A percentile compares a stretch with the other conserved stretches of the same genome.
Conservation (phyloP, 2,888 invertebrate genomes). For the Tricholauxania praeusta region DNA sequence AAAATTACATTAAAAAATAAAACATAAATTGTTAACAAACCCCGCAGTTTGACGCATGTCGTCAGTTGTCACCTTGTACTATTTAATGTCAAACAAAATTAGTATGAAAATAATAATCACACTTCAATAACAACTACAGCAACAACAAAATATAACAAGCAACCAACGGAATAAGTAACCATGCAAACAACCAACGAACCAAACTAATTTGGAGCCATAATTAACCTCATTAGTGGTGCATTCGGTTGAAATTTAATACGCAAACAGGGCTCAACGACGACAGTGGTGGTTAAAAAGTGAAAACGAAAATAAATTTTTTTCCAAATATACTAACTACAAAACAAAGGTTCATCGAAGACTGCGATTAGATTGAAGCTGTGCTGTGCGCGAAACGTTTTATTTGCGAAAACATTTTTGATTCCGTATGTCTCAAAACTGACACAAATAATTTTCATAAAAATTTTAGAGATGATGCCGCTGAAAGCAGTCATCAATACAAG, state of each 20-base stretch:
- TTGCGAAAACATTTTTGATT: too few relatives aligned
- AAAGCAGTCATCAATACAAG: too few relatives aligned
- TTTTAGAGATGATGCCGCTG: too few relatives aligned
- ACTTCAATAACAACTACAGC: neutral
- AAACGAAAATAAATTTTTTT: too few relatives aligned
- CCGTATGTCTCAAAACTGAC: too few relatives aligned
- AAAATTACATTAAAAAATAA: too few relatives aligned
- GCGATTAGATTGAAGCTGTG: too few relatives aligned
- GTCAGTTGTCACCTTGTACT: constrained; percentile 58
- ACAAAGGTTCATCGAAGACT: too few relatives aligned
- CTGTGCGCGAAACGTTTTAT: too few relatives aligned
- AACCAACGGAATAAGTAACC: neutral
- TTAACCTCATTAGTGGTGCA: constrained; percentile 24
- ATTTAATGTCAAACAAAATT: constrained; percentile 57
- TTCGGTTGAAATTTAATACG: constrained; percentile 15
- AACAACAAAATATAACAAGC: constrained; percentile 5
- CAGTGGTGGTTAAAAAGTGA: too few relatives aligned
- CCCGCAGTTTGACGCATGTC: constrained; percentile 50
- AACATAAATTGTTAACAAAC: neutral
- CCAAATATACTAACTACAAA: too few relatives aligned
- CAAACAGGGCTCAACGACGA: neutral
- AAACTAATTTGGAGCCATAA: constrained; percentile 19
- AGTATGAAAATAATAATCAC: constrained; percentile 44
- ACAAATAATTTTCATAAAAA: too few relatives aligned
- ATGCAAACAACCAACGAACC: constrained; percentile 14